phyloP scores from a whole-genome alignment of 2,888 invertebrate species.

The Orthosia incerta region DNA sequence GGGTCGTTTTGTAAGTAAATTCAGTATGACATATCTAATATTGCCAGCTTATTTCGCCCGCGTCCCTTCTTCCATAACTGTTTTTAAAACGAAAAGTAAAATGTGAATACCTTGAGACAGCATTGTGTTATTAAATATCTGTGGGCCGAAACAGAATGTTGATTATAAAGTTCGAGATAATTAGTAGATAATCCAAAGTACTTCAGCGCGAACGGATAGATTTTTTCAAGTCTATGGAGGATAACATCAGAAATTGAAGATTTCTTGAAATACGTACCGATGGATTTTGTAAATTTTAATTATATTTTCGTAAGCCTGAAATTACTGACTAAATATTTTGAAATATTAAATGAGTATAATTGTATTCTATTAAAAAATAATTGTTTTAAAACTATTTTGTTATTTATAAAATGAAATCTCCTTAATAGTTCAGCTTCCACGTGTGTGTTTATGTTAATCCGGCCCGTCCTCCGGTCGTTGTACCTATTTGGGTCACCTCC shows the following conservation, averaged over 20 bases:
- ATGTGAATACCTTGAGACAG: background rate
- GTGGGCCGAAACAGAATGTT: background rate
- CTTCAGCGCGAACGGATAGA: background rate
- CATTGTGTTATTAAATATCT: slow-evolving; percentile 26
- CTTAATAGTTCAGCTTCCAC: background rate
- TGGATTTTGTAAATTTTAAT: too few species aligned
- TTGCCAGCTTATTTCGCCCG: slow-evolving; percentile 21
- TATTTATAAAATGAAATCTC: too few species aligned
- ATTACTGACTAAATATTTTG: too few species aligned
- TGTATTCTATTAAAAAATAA: too few species aligned
- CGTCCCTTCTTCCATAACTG: slow-evolving; percentile 41
- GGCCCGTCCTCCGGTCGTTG: slow-evolving; percentile 48
- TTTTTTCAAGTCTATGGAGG: background rate
- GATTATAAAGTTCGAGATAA: slow-evolving; percentile 6
- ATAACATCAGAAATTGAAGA: background rate
- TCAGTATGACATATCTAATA: background rate
- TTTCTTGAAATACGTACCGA: background rate
- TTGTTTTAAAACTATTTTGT: too few species aligned
- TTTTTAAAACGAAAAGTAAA: slow-evolving; percentile 39
- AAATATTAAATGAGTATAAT: too few species aligned
- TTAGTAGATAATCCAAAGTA: slow-evolving; percentile 17
- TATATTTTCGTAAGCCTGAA: too few species aligned
- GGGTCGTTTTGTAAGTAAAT: background rate
- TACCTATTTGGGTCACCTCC: slow-evolving; percentile 66
- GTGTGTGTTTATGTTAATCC: slow-evolving; percentile 20